Evolutionary conservation across 2,888 invertebrate species (phyloP).

Genomic region (Melanotus villosus): DNA sequence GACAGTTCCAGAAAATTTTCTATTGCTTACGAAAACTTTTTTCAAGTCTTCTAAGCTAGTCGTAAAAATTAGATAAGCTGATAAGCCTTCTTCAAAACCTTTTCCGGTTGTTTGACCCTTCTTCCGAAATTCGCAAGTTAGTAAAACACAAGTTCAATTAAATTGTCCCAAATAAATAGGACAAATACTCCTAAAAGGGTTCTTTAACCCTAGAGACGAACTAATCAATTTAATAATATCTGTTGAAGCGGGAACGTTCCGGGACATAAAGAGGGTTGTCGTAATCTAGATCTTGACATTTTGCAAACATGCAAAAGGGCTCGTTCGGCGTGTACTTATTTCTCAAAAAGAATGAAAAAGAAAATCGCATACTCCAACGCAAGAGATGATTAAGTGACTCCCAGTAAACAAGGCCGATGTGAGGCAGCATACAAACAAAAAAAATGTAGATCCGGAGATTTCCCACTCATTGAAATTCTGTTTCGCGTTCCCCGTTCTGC

Average conservation of each 20-base stretch:
- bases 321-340: background rate
- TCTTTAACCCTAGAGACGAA: background rate
- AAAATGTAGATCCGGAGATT: conserved; percentile 40
- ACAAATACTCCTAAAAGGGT: background rate
- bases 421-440: conserved; percentile 14
- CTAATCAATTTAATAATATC: conserved; percentile 14
- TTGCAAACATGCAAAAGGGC: background rate
- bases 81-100: too few relatives aligned
- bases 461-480: conserved; percentile 46
- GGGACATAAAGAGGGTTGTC: conserved; percentile 9
- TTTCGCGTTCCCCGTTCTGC: conserved; percentile 36
- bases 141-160: too few relatives aligned
- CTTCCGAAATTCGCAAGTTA: too few relatives aligned
- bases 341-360: too few relatives aligned
- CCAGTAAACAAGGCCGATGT: background rate
- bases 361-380: background rate
- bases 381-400: conserved; percentile 19
- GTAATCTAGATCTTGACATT: conserved; percentile 4
- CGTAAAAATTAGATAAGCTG: too few relatives aligned
- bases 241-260: conserved; percentile 1
- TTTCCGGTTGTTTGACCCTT: too few relatives aligned
- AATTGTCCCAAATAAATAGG: too few relatives aligned
- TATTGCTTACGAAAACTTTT: too few relatives aligned
- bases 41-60: too few relatives aligned
- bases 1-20: too few relatives aligned